Evolutionary conservation across 1,140 invertebrate species (phyloP).

Genomic region (Eulimnadia texana): DNA sequence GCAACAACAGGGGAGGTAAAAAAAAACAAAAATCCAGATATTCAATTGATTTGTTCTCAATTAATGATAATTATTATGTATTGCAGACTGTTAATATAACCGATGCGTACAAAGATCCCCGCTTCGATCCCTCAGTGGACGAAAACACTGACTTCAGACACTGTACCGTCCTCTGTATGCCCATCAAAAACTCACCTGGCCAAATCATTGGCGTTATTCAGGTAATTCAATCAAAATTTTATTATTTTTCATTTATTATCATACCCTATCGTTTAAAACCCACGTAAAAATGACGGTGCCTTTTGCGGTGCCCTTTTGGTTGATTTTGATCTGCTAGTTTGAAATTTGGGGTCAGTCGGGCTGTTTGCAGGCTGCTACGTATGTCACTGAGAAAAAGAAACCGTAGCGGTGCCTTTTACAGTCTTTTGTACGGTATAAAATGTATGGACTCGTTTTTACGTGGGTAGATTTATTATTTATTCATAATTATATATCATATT

Average conservation of each 20-base stretch:
- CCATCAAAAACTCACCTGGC: constrained; percentile 73
- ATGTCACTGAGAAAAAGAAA: no score
- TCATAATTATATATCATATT: background rate
- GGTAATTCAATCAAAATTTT: constrained; percentile 28
- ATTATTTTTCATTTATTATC: background rate
- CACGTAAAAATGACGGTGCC: background rate
- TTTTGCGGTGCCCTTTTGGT: no score
- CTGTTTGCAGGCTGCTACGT: no score
- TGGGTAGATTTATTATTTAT: background rate
- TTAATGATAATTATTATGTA: background rate
- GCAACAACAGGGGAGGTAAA: constrained; percentile 88
- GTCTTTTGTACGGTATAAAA: no score
- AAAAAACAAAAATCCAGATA: constrained; percentile 9
- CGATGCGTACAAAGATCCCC: constrained; percentile 77
- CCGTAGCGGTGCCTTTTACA: no score
- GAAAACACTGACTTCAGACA: constrained; percentile 61
- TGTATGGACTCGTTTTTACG: no score
- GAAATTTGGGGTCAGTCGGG: no score
- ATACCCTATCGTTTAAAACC: background rate
- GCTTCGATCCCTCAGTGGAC: constrained; percentile 79
- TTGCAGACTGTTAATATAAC: constrained; percentile 70
- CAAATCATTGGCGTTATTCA: constrained; percentile 88
- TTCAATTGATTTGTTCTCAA: background rate
- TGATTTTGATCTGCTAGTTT: constrained; percentile 2
- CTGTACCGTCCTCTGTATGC: constrained; percentile 77